Evolutionary conservation across 2,113 vertebrate species (phyloP), one percentile per base, ranked within the genome.

Genomic region (Lonchura striata): DNA sequence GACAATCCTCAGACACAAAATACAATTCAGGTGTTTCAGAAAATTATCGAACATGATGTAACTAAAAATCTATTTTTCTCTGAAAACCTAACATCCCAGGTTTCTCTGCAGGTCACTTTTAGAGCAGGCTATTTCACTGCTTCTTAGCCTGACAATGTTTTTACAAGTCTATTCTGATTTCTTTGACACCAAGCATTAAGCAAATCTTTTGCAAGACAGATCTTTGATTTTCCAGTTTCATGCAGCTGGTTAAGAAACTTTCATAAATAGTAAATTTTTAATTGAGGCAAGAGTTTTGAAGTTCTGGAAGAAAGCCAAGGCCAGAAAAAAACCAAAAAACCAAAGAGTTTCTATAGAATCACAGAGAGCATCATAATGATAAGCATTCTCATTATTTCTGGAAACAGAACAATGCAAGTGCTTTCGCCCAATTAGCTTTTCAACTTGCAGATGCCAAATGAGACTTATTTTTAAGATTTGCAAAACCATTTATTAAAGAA

Each of bases 361-460:
- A 94, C 86, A 88, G 21, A 88, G 9, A 88, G 64, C 56, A 94
- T 83, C 47, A 74, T 69, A 90, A 95, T 77, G 80, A 96, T 76
- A 81, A 71, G 59, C 2, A 0, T 88, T 77, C 80, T 88, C 59
- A 54, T 78, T 93, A 94, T 60, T 94, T 88, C 64, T 90, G 86
- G 64, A 88, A 97, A 78, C 64, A 83, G 82, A 96, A 96, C 82
- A 96, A 96, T 94, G 5, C 9, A 59, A 95, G 60, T 53, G 56
- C 71, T 88, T 94, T 88, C 9, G 44, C 27, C 76, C 91, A 93
- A 94, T 93, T 94, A 95, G 80, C 91, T 95, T 95, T 94, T 86
- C 88, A 96, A 86, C 90, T 88, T 63, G 60, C 68, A 90, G 88
- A 94, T 81, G 90, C 72, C 80, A 93, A 95, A 83, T 56, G 59